Conservation (phyloP, 2,797 vertebrate species). For the Sylvilagus floridanus region DNA sequence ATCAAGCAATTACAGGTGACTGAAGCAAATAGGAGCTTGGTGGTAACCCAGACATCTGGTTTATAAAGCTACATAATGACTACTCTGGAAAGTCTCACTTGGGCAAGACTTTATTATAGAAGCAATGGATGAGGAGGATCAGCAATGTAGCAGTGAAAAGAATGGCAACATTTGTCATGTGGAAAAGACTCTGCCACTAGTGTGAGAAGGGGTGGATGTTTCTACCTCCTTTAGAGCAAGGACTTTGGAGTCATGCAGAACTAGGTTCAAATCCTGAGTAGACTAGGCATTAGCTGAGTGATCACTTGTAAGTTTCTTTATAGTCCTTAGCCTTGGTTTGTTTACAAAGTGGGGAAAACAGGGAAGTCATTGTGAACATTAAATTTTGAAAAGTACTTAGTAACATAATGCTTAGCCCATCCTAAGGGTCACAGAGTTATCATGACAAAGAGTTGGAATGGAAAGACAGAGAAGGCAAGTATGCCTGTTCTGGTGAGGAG, state of each 20-base stretch:
- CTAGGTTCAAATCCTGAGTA: not conserved
- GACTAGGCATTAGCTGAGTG: not conserved
- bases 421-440: not conserved
- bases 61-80: not conserved
- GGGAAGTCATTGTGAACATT: not conserved
- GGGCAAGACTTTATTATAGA: not conserved
- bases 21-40: not conserved
- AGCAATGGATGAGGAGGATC: not conserved
- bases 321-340: not conserved
- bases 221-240: not conserved
- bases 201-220: not conserved
- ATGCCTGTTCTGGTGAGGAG: not conserved
- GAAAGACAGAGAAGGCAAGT: not conserved
- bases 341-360: not conserved
- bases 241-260: conserved; percentile 26
- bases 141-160: not conserved
- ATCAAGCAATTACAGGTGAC: not conserved
- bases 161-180: not conserved
- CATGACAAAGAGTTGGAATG: not conserved
- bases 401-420: not conserved
- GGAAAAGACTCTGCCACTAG: not conserved
- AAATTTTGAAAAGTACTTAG: not conserved
- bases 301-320: not conserved
- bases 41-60: not conserved
- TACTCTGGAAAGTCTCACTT: not conserved